Evolutionary conservation across 2,797 vertebrate species (phyloP).

Genomic region (Rhinogobio ventralis): DNA sequence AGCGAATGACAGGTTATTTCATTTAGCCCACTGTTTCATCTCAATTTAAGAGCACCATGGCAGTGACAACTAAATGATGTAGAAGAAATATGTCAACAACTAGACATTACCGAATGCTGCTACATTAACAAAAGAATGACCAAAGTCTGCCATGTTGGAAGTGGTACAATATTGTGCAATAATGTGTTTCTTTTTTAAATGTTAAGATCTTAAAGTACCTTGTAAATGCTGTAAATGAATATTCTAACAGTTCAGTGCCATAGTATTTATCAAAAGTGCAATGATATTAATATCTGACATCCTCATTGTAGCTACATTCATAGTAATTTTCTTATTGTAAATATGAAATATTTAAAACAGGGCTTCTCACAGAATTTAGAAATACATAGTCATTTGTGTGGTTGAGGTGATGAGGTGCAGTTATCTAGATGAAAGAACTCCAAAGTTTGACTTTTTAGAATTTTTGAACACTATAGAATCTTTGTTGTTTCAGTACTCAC

Average conservation of each 20-base stretch:
- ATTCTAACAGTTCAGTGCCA: neutral
- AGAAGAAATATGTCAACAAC: slow-evolving; percentile 41
- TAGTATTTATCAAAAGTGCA: neutral
- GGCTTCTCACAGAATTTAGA: neutral
- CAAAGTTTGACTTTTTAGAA: neutral
- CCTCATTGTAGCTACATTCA: too few relatives aligned
- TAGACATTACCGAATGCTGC: neutral
- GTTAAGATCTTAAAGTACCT: too few relatives aligned
- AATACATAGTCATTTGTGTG: neutral
- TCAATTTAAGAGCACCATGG: slow-evolving; percentile 64
- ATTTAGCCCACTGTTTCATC: slow-evolving; percentile 69
- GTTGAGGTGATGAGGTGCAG: neutral
- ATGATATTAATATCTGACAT: neutral
- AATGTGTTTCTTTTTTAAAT: too few relatives aligned
- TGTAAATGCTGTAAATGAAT: neutral
- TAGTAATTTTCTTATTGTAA: neutral
- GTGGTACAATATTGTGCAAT: neutral
- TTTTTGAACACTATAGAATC: neutral
- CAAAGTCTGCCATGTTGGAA: neutral
- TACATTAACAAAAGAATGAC: neutral
- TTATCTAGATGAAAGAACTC: neutral
- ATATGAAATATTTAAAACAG: neutral
- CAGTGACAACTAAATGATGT: slow-evolving; percentile 65
- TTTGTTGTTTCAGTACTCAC: slow-evolving; percentile 81
- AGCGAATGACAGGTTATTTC: slow-evolving; percentile 74